Conservation (phyloP, 2,888 invertebrate genomes). For the Xylota sylvarum region DNA sequence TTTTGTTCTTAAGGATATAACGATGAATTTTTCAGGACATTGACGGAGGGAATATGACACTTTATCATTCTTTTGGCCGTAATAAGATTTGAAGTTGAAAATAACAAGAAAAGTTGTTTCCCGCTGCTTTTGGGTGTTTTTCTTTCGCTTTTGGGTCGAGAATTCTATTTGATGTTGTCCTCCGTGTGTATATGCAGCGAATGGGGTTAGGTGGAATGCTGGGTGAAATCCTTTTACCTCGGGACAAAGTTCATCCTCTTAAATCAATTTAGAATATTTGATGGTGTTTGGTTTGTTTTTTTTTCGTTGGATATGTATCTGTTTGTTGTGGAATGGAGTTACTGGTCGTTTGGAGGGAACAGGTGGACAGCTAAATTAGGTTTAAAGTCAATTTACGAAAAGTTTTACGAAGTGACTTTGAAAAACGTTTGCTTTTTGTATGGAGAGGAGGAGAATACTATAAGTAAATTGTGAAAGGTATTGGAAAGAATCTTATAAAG, state of each 20-base stretch:
- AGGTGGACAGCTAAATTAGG: constrained; percentile 33
- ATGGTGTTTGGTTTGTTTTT: constrained; percentile 7
- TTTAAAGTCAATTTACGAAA: constrained; percentile 36
- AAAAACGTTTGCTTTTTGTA: not conserved
- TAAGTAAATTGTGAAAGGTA: too few species aligned
- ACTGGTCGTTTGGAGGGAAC: constrained; percentile 8
- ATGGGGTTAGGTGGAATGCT: constrained; percentile 8
- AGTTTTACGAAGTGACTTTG: constrained; percentile 12
- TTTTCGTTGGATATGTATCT: not conserved
- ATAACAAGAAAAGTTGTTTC: constrained; percentile 60
- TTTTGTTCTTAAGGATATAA: not conserved
- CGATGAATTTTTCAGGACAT: constrained; percentile 20
- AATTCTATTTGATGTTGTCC: not conserved
- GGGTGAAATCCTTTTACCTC: constrained; percentile 17
- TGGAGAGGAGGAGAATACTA: too few species aligned
- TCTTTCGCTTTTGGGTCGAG: not conserved
- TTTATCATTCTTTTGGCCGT: constrained; percentile 44
- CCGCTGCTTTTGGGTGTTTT: not conserved
- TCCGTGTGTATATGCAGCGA: not conserved
- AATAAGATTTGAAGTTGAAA: constrained; percentile 59
- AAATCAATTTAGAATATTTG: constrained; percentile 43
- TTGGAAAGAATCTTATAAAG: too few species aligned
- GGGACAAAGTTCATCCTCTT: constrained; percentile 46
- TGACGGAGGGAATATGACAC: constrained; percentile 40
- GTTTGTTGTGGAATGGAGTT: not conserved